phyloP scores from a whole-genome alignment of 2,797 vertebrate species.

The Heterohyrax brucei region DNA sequence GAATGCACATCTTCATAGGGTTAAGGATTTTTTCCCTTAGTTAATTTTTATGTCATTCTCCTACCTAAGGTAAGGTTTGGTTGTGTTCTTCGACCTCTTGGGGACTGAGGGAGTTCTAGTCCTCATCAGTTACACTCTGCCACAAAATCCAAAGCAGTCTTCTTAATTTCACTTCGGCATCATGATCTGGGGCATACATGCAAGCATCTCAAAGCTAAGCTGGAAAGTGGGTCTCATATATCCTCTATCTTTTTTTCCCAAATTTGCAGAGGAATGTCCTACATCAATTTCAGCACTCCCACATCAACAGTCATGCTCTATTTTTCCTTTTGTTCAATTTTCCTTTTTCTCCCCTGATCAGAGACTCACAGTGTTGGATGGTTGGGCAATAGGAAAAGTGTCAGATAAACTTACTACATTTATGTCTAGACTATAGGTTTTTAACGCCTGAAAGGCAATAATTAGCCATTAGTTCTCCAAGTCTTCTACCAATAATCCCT shows the following conservation, averaged over 20 bases:
- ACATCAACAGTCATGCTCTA: neutral
- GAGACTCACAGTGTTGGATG: neutral
- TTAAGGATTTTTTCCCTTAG: neutral
- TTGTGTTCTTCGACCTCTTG: neutral
- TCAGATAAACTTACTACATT: neutral
- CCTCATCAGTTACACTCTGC: neutral
- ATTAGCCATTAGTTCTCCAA: neutral
- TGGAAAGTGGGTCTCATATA: neutral
- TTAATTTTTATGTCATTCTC: conserved; percentile 24
- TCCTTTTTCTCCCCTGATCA: neutral
- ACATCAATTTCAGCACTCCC: neutral
- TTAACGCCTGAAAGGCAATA: neutral
- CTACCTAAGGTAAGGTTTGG: neutral
- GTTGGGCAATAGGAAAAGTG: neutral
- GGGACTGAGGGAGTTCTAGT: neutral
- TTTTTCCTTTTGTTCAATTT: neutral
- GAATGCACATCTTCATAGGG: neutral
- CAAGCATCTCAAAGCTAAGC: neutral
- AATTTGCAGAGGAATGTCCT: neutral
- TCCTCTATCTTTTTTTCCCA: neutral
- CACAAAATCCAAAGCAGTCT: neutral
- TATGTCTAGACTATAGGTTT: neutral
- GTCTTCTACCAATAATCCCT: neutral
- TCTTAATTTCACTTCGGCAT: neutral
- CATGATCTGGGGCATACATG: neutral